phyloP scores from a whole-genome alignment of 23 tunicate genomes.

The Ascidia mentula region DNA sequence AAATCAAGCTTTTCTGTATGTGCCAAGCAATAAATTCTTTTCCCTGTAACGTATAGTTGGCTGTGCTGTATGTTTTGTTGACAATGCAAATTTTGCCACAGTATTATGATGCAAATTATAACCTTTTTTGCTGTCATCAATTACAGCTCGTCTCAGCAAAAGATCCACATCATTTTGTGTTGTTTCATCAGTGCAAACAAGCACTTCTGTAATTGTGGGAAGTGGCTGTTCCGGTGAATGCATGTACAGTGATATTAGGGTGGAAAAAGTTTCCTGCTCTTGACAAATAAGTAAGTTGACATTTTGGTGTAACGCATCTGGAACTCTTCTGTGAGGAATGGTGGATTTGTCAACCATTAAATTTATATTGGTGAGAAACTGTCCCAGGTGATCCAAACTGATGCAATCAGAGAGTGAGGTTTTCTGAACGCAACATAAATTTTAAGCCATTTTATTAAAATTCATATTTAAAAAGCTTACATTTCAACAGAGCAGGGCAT shows the following conservation, averaged over 20 bases:
- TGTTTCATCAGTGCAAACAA: constrained; percentile 56
- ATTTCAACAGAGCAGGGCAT: too few species aligned
- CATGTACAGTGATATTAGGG: constrained; percentile 57
- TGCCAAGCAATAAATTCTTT: constrained; percentile 39
- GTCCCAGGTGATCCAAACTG: constrained; percentile 8
- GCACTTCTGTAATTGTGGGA: constrained; percentile 69
- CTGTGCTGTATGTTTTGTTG: too few species aligned
- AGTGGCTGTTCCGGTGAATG: constrained; percentile 44
- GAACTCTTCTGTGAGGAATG: background rate
- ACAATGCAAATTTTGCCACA: too few species aligned
- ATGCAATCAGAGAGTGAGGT: background rate
- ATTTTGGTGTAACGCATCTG: background rate
- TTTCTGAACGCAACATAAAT: background rate
- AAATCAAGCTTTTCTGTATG: constrained; percentile 55
- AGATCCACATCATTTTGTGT: constrained; percentile 61
- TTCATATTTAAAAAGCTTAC: too few species aligned
- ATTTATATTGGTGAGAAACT: background rate
- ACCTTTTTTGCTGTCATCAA: background rate
- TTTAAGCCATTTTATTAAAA: too few species aligned
- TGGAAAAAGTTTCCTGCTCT: constrained; percentile 37
- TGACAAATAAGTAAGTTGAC: constrained; percentile 55
- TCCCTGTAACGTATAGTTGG: too few species aligned
- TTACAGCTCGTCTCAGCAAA: constrained; percentile 53
- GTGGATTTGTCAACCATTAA: background rate
- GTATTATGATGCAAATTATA: too few species aligned